Evolutionary conservation across 2,113 vertebrate species (phyloP), one percentile per base, ranked within the genome.

Genomic region (Eretmochelys imbricata): DNA sequence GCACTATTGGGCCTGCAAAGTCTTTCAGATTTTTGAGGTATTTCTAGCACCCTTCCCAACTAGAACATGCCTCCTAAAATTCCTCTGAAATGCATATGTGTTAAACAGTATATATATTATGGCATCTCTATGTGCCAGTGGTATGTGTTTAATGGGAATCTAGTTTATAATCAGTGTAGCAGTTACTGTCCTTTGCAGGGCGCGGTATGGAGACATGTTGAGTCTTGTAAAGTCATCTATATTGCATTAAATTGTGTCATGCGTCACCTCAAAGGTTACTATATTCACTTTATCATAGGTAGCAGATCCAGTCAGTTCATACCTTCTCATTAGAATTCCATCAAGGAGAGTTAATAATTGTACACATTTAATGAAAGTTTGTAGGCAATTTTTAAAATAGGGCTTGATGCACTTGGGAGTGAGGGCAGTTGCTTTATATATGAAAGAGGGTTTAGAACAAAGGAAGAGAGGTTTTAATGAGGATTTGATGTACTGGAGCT

Each of bases 251-350:
- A 93, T 82, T 85, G 49, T 38, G 48, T 27, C 49, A 62, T 31
- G 82, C 91, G 85, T 97, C 93, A 84, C 35, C 69, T 88, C 57
- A 95, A 88, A 96, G 89, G 91, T 95, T 95, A 80, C 80, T 54
- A 5, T 55, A 69, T 82, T 94, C 83, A 35, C 80, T 94, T 94
- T 53, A 82, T 96, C 87, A 85, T 76, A 19, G 59, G 49, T 59
- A 88, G 81, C 79, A 84, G 65, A 84, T 29, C 54, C 94, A 87
- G 88, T 90, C 95, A 94, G 85, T 90, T 82, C 90, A 80, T 89
- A 79, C 29, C 82, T 53, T 91, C 80, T 91, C 95, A 90, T 93
- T 93, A 91, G 19, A 91, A 90, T 90, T 89, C 51, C 75, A 90
- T 92, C 50, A 90, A 42, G 84, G 78, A 69, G 17, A 57, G 49